phyloP scores from a whole-genome alignment of 2,113 vertebrate genomes.

The Odocoileus hemionus region DNA sequence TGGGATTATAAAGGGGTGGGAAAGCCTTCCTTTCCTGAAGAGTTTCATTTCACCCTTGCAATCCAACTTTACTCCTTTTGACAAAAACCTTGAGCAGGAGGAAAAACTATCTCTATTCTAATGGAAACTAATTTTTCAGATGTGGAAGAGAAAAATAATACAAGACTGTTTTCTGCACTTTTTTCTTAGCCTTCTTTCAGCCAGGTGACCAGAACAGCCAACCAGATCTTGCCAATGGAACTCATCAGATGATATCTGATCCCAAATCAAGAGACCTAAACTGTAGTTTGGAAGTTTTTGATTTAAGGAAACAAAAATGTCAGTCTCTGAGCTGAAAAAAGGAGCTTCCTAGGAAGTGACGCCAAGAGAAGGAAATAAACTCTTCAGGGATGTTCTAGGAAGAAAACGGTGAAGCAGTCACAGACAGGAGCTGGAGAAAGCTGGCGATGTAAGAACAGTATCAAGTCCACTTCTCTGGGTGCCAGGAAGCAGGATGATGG shows the following conservation, averaged over 20 bases:
- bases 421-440: background rate
- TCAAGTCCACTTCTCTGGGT: background rate
- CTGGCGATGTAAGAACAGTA: accelerated
- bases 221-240: background rate
- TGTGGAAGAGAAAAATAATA: background rate
- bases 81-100: background rate
- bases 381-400: background rate
- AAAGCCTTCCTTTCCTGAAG: constrained; percentile 30
- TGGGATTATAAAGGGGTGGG: background rate
- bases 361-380: background rate
- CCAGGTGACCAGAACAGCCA: background rate
- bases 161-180: background rate
- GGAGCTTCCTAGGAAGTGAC: background rate
- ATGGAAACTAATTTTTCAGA: background rate
- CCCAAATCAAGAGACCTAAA: background rate
- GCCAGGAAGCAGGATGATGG: background rate
- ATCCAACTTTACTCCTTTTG: background rate
- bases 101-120: background rate
- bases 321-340: background rate
- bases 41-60: constrained; percentile 50
- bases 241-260: background rate
- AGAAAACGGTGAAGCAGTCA: background rate
- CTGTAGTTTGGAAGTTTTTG: background rate
- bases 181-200: background rate
- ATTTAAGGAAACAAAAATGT: background rate